Percentiles rank a stretch among this genome's conserved stretches.
phyloP scores from a whole-genome alignment of 2,113 vertebrate genomes.

The Acanthochromis polyacanthus region DNA sequence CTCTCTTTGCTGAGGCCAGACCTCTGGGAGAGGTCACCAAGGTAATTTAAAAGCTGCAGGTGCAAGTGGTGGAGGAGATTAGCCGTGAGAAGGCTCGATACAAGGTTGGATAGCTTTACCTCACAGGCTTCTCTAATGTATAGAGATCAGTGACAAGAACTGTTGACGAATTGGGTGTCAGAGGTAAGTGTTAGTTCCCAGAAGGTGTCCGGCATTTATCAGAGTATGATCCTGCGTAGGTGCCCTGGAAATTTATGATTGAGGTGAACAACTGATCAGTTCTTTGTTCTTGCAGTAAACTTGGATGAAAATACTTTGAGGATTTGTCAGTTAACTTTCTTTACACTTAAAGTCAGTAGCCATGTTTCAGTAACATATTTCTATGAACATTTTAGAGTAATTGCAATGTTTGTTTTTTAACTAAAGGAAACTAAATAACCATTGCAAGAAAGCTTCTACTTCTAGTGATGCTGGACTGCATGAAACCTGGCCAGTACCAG shows the following conservation, averaged over 20 bases:
- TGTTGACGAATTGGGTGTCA: background rate
- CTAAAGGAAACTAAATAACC: too few species aligned
- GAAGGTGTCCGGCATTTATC: background rate
- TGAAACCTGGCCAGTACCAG: too few species aligned
- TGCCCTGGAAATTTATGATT: background rate
- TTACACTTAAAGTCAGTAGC: too few species aligned
- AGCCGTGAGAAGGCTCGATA: conserved; percentile 1
- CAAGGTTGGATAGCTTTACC: conserved; percentile 1
- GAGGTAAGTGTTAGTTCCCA: background rate
- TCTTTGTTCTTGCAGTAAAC: background rate
- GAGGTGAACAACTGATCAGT: background rate
- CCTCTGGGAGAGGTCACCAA: background rate
- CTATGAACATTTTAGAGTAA: too few species aligned
- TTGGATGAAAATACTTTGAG: too few species aligned
- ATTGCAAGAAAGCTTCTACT: too few species aligned
- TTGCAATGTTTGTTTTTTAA: too few species aligned
- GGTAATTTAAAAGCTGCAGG: background rate
- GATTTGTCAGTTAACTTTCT: too few species aligned
- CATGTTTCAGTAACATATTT: too few species aligned
- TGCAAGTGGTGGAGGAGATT: conserved; percentile 12
- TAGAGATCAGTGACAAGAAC: background rate
- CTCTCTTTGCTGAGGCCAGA: conserved; percentile 2
- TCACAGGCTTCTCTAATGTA: background rate
- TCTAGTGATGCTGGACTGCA: too few species aligned
- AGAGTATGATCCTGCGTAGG: background rate